Evolutionary conservation across 2,797 vertebrate genomes (phyloP), one percentile per base, ranked within the genome.

Genomic region (Champsocephalus esox): DNA sequence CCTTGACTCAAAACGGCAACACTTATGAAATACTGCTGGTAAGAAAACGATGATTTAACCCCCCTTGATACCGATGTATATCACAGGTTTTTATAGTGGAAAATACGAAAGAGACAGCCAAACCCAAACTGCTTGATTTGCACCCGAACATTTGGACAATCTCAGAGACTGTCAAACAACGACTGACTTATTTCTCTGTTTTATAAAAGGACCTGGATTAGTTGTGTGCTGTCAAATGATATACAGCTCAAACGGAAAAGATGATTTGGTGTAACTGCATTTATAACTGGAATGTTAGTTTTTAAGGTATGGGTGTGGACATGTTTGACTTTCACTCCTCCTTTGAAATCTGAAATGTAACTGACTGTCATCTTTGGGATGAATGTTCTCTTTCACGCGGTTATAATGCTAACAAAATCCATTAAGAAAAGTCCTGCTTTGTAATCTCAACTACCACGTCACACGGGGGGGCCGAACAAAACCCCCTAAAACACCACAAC

Each of bases 81-180:
- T 11, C 44, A 41, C 11, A 16, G 38, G n/a, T 73, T 79, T 74
- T 43, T n/a, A 19, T 45, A 3, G n/a, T 21, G 17, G 55, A 3
- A 1, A 41, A 59, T 9, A 67, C 50, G 60, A 62, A 19, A 19
- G n/a, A 55, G 28, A 32, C 5, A 2, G 13, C 21, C 12, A 49
- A 12, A 55, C 19, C 8, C 56, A 2, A 69, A 16, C 8, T 50
- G 59, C 34, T 81, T 70, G 17, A 66, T 73, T 76, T 83, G 73
- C 73, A 83, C 57, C 64, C 14, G 12, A 66, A 81, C 43, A 52
- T 41, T 44, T 62, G n/a, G 46, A 51, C 11, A 43, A 70, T 46
- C 73, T 51, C 17, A 6, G 14, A 12, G 1, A 41, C 56, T 61
- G 66, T 73, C 50, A 21, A 17, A 67, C 11, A 38, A 68, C 34